A percentile compares a stretch with the other conserved stretches of the same genome.
Evolutionary conservation across 2,113 vertebrate species (phyloP).

Genomic region (Isichthys henryi): DNA sequence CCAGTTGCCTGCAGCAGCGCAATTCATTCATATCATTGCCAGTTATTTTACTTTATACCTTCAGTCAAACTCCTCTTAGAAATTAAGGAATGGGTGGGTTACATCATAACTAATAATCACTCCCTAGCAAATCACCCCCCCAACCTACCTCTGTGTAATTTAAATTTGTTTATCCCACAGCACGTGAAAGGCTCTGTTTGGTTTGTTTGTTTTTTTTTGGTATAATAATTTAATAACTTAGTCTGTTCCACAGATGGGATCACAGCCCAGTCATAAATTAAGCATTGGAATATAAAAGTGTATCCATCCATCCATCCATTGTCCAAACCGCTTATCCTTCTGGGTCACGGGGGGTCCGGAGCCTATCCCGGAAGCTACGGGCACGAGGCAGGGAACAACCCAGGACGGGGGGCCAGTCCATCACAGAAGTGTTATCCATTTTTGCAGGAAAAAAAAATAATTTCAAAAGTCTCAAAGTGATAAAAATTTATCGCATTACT

Average conservation of each 20-base stretch:
- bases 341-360: too few relatives aligned
- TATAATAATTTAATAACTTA: background rate
- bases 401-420: too few relatives aligned
- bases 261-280: background rate
- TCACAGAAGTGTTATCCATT: background rate
- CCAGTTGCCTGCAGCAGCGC: background rate
- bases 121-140: background rate
- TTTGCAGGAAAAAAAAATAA: background rate
- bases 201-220: too few relatives aligned
- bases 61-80: background rate
- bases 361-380: too few relatives aligned
- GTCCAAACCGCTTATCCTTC: too few relatives aligned
- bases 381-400: too few relatives aligned
- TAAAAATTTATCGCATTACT: background rate
- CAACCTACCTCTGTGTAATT: background rate
- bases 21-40: background rate
- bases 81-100: background rate
- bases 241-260: background rate
- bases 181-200: background rate
- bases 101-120: background rate
- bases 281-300: background rate
- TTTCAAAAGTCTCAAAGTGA: background rate
- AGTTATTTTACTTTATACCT: background rate
- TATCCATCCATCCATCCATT: background rate
- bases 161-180: background rate